phyloP scores from a whole-genome alignment of 2,113 vertebrate genomes.

The Actenoides hombroni region DNA sequence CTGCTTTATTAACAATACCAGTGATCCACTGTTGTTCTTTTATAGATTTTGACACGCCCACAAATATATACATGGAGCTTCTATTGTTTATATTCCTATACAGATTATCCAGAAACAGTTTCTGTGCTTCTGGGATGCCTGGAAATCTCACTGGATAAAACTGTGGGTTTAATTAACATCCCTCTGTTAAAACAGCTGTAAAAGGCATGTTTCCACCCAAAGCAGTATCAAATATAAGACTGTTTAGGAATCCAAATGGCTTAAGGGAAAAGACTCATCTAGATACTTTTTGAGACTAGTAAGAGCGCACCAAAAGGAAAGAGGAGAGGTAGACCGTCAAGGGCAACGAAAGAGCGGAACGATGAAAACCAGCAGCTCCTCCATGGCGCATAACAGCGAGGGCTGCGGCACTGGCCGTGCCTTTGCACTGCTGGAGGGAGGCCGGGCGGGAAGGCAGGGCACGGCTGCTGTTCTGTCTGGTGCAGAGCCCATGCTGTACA shows the following conservation, averaged over 20 bases:
- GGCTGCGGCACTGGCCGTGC: neutral
- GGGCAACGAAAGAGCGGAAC: neutral
- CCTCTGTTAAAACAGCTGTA: neutral
- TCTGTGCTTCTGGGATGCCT: neutral
- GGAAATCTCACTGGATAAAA: neutral
- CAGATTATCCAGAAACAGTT: neutral
- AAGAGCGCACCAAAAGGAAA: neutral
- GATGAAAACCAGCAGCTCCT: neutral
- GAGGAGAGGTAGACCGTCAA: neutral
- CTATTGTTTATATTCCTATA: neutral
- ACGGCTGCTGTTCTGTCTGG: neutral
- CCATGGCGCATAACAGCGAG: neutral
- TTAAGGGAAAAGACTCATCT: neutral
- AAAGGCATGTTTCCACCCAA: neutral
- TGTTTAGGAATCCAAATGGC: rapidly evolving
- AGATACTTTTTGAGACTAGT: rapidly evolving
- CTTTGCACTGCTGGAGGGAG: neutral
- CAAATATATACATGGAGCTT: neutral
- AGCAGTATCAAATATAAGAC: neutral
- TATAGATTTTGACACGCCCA: neutral
- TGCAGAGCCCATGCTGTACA: neutral
- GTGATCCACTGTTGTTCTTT: neutral
- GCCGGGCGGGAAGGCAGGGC: neutral
- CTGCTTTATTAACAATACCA: neutral
- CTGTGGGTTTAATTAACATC: too few relatives aligned